Base-by-base conservation (phyloP, 2,888 invertebrate genomes). In the Cataglyphis albicans region DNA sequence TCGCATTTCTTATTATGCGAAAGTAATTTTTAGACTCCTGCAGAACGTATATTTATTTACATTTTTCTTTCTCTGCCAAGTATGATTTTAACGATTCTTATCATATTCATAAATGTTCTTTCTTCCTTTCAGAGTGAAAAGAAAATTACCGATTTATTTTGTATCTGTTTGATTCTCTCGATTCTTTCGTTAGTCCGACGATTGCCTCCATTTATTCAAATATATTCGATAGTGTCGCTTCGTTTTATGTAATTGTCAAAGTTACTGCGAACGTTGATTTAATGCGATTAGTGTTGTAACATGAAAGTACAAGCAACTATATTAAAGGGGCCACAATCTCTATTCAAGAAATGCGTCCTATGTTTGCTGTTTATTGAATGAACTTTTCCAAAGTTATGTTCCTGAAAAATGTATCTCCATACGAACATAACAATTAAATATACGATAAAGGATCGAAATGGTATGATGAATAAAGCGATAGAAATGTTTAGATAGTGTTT, bases 141-240 rank as follows among this genome's bases (percentile, higher is more conserved):
- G 18, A 48, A 81, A 38, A 67, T 65, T 38, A 65, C 57, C 67
- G 32, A 61, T 67, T 93, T 90, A 88, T 92, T 92, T 91, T 92
- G 86, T 91, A 93, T 64, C 91, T 84, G 81, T 93, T 61, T 70
- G 18, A 57, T 1, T 18, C 18, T 75, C 35, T 52, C 65, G n/a
- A 44, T 67, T 67, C 41, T 59, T 7, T 44, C 5, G n/a, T 64
- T 41, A 44, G 7, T 52, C 41, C 38, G 25, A 59, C 10, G 52
- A 12, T 61, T 72, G 29, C n/a, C 21, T 35, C 1, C 15, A n/a
- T 57, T 68, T 52, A n/a, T 59, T 44, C 41, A 41, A 25, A 41
- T 29, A 35, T 12, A 3, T 21, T 12, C 32, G 41, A 70, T 12
- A 7, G 10, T 29, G 3, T 25, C 21, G 6, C 18, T n/a, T 73